Evolutionary conservation across 2,888 invertebrate genomes (phyloP), one percentile per base, ranked within the genome.

Genomic region (Morpho achilles): DNA sequence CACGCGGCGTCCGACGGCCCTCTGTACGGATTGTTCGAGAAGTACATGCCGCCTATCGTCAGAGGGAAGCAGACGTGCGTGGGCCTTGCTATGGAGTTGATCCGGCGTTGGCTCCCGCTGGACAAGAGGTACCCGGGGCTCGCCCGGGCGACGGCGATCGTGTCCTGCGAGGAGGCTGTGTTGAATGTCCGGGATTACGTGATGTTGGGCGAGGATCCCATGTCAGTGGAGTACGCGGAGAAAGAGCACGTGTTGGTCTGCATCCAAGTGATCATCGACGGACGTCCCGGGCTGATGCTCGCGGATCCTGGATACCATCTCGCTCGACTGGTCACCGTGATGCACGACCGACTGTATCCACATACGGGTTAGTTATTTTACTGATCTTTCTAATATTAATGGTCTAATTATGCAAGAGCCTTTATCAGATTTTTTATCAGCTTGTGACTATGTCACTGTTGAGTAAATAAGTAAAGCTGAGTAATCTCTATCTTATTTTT

Each of bases 301-400:
- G 93, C 97, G 46, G 98, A 98, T 91, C 97, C 97, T 0, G 97
- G 97, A 16, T 98, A 98, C 84, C 97, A 98, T 82, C 95, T 97
- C 62, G 95, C 96, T 47, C 92, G 96, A 62, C 95, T 96, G 59
- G 93, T 97, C 62, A 96, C 97, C 23, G 94, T 97, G 54, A 98
- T 97, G 97, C 91, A 92, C 44, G 97, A 98, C 80, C 92, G 94
- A 63, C 91, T 92, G 51, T 96, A 96, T 84, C 98, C 97, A 9
- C 96, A 98, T 73, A 97, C 97, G 62, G 96, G 96, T 92, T 69
- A 75, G 70, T 54, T 32, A 32, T 32, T 32, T 32, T 32, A 32
- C 32, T 32, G 3, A 32, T 2, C 32, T 32, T 32, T 32, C 3
- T 32, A 2, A 32, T 32, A 16, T 16, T 16, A 32, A 32, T 2